Evolutionary conservation across 2,113 vertebrate genomes (phyloP).

Genomic region (Macrotis lagotis): DNA sequence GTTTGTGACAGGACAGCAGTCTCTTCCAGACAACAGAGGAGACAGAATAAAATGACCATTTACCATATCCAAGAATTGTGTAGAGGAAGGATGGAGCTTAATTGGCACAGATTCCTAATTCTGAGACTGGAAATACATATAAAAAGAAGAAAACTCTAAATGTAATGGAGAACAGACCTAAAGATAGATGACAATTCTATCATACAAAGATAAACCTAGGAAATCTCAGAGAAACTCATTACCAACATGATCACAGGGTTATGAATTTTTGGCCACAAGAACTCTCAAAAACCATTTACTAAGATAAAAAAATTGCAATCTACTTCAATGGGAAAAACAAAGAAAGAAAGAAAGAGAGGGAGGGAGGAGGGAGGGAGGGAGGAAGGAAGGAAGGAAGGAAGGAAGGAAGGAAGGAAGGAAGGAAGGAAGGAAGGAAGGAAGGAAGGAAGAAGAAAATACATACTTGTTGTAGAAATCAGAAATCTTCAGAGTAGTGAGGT

Average conservation of each 20-base stretch:
- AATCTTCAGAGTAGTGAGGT: neutral
- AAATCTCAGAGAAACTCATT: neutral
- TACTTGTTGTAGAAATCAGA: neutral
- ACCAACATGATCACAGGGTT: neutral
- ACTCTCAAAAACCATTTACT: no score
- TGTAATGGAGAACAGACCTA: neutral
- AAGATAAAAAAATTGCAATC: neutral
- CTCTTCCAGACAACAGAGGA: neutral
- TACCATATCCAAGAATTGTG: neutral
- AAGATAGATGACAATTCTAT: no score
- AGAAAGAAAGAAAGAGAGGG: no score
- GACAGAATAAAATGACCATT: neutral
- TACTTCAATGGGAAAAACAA: neutral
- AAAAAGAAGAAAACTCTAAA: neutral
- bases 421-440: no score
- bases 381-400: no score
- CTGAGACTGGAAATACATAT: neutral
- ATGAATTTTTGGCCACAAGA: neutral
- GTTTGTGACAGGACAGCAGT: neutral
- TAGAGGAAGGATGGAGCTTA: neutral
- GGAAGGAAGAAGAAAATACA: no score
- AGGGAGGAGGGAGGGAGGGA: no score
- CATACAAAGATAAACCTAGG: neutral
- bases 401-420: no score
- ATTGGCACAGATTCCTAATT: neutral